These are phyloP conservation scores for Protobothrops flavoviridis DNA, from an alignment of 2,113 vertebrate species.

Conservation along the genomic window DNA sequence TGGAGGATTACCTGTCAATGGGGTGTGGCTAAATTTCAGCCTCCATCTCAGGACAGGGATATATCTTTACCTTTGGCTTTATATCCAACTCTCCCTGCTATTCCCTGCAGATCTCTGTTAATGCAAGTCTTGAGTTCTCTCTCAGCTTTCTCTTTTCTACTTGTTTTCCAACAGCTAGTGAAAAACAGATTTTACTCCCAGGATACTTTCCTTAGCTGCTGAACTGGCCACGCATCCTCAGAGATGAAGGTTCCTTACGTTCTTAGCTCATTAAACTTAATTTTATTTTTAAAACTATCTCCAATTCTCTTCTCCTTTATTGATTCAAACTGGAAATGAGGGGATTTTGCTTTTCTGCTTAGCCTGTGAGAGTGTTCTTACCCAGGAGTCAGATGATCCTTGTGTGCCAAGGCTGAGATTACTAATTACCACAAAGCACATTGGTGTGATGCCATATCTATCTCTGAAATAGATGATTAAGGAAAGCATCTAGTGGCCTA, in stretches of 20 bases:
- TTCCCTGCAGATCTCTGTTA: background rate
- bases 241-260: background rate
- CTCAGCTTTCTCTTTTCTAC: background rate
- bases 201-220: too few relatives aligned
- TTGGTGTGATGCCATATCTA: background rate
- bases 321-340: background rate
- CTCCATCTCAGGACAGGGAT: background rate
- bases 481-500: background rate
- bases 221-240: too few relatives aligned
- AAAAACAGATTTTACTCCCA: too few relatives aligned
- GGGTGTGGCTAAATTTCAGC: too few relatives aligned
- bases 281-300: background rate
- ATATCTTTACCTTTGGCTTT: background rate
- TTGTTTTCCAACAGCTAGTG: background rate
- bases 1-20: too few relatives aligned
- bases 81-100: background rate
- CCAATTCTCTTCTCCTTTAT: background rate
- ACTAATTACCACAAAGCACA: background rate
- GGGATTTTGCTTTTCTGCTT: background rate
- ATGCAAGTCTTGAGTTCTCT: background rate
- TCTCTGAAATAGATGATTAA: background rate
- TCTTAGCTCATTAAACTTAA: background rate
- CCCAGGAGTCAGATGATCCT: background rate
- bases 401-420: background rate
- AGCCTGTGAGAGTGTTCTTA: background rate